phyloP scores from a whole-genome alignment of 2,888 invertebrate species.

The Pycnomerus fuliginosus region DNA sequence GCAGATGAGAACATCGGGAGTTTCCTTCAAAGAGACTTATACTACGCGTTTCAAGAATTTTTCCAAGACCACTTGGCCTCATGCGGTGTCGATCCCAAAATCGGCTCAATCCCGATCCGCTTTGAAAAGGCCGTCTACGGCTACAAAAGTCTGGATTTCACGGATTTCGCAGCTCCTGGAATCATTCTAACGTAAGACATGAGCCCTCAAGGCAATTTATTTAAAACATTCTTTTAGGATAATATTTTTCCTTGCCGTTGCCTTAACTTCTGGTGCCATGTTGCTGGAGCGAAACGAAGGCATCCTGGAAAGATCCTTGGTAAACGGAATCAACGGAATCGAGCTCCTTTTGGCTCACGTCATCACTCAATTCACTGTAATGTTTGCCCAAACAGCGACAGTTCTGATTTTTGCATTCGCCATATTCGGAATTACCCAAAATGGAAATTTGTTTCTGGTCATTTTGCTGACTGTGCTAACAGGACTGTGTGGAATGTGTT shows the following conservation, averaged over 20 bases:
- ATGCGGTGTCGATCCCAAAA: conserved; percentile 65
- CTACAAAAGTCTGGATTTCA: conserved; percentile 75
- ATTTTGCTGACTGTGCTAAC: conserved; percentile 74
- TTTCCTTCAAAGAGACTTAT: conserved; percentile 71
- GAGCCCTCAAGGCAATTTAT: background rate
- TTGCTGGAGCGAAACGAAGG: conserved; percentile 87
- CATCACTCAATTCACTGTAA: conserved; percentile 82
- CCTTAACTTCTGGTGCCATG: conserved; percentile 88
- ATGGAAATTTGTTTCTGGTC: conserved; percentile 75
- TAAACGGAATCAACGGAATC: conserved; percentile 77
- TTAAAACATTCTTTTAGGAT: conserved; percentile 59
- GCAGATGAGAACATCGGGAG: conserved; percentile 89
- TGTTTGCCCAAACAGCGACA: conserved; percentile 78
- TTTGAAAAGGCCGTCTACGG: conserved; percentile 77
- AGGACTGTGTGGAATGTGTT: conserved; percentile 92
- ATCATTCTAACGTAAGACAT: conserved; percentile 78
- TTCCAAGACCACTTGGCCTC: conserved; percentile 62
- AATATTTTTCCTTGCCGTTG: conserved; percentile 91
- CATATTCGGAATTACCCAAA: conserved; percentile 74
- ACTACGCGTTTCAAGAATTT: conserved; percentile 72
- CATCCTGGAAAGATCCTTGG: conserved; percentile 83
- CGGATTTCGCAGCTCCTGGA: conserved; percentile 93
- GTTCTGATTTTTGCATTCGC: conserved; percentile 78
- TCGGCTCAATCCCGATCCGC: conserved; percentile 62
- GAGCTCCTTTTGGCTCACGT: conserved; percentile 89